A percentile compares a stretch with the other conserved stretches of the same genome.
Evolutionary conservation across 2,113 vertebrate species (phyloP).

Genomic region (Sylvia atricapilla): DNA sequence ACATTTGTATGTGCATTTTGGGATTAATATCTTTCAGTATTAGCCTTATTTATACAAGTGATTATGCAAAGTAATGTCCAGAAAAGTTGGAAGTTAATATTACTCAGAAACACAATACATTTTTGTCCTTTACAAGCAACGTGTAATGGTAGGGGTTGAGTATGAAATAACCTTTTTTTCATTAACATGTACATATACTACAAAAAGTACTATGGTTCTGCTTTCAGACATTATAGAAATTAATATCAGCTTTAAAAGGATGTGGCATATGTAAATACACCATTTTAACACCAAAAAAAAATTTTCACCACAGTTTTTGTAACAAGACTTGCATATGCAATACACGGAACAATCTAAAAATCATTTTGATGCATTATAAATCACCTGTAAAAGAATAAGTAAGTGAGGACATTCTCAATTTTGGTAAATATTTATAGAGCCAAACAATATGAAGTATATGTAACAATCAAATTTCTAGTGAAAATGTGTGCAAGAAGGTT

Average conservation of each 20-base stretch:
- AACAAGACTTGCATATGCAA: constrained; percentile 26
- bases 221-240: constrained; percentile 2
- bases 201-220: not conserved
- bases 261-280: constrained; percentile 1
- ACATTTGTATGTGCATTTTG: not conserved
- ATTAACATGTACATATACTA: not conserved
- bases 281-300: constrained; percentile 22
- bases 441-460: constrained; percentile 75
- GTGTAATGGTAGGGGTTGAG: not conserved
- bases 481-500: constrained; percentile 85
- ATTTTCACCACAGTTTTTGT: constrained; percentile 30
- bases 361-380: constrained; percentile 64
- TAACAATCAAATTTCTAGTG: constrained; percentile 76
- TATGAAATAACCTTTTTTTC: not conserved
- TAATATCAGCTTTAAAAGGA: not conserved
- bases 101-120: not conserved
- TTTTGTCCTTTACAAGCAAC: not conserved
- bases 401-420: constrained; percentile 61
- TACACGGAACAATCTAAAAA: constrained; percentile 46
- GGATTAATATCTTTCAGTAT: not conserved
- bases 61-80: not conserved
- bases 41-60: not conserved
- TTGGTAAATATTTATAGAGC: constrained; percentile 78
- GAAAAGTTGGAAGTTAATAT: not conserved
- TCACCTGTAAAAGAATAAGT: constrained; percentile 58